Conservation (phyloP, 1,140 invertebrate genomes). For the Zaprionus gabonicus region DNA sequence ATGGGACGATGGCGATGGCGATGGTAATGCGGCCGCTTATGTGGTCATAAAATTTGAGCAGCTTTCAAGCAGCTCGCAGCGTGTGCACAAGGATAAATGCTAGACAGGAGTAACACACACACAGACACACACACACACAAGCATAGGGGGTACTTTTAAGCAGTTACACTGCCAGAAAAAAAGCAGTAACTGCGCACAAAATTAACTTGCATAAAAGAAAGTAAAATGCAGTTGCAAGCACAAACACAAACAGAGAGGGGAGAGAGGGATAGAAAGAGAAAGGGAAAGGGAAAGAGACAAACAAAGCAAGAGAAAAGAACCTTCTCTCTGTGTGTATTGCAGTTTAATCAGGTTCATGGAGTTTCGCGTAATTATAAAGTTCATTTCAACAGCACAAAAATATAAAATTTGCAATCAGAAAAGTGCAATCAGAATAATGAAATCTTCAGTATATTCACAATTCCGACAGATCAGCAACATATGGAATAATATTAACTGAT, state of each 20-base stretch:
- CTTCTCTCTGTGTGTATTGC: not conserved
- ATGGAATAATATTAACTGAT: too few relatives aligned
- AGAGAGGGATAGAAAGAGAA: not conserved
- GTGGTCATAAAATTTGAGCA: slow-evolving; percentile 75
- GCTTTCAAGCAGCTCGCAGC: slow-evolving; percentile 41
- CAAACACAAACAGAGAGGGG: not conserved
- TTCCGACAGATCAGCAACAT: too few relatives aligned
- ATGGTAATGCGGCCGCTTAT: slow-evolving; percentile 59
- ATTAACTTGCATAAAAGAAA: slow-evolving; percentile 61
- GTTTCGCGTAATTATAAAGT: not conserved
- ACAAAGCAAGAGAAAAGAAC: not conserved
- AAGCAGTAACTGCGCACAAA: slow-evolving; percentile 34
- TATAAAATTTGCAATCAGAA: not conserved
- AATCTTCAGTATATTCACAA: not conserved
- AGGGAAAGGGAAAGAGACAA: not conserved
- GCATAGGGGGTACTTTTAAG: slow-evolving; percentile 12
- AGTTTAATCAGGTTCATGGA: slow-evolving; percentile 2
- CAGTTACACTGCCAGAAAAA: slow-evolving; percentile 23
- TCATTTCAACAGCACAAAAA: not conserved
- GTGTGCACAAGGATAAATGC: slow-evolving; percentile 41
- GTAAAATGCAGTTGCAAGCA: slow-evolving; percentile 40
- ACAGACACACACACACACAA: slow-evolving; percentile 32
- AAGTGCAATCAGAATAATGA: not conserved
- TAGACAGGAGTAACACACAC: slow-evolving; percentile 8
- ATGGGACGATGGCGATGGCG: slow-evolving; percentile 24